Conservation (phyloP, 2,113 vertebrate genomes). For the Antechinus stuartii region DNA sequence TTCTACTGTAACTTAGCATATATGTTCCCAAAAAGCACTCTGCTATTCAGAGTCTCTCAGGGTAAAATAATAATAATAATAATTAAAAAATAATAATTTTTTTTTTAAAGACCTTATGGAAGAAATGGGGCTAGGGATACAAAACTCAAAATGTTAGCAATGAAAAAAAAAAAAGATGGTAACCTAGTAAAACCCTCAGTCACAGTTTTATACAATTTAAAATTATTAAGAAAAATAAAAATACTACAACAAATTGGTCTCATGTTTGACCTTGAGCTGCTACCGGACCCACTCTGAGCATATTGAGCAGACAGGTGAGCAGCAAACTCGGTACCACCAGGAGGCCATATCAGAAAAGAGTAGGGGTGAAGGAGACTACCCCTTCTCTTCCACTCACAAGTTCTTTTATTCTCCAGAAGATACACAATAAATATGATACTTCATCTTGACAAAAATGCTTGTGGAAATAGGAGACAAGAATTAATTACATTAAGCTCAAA, state of each 20-base stretch:
- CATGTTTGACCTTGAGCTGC: background rate
- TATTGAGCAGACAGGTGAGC: background rate
- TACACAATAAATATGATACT: background rate
- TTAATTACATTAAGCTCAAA: background rate
- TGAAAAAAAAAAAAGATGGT: background rate
- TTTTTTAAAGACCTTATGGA: background rate
- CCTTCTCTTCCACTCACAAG: background rate
- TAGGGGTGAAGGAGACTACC: background rate
- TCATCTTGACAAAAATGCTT: background rate
- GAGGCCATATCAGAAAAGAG: background rate
- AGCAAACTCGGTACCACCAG: background rate
- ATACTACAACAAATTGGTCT: background rate
- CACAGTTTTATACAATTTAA: background rate
- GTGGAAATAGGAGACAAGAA: background rate
- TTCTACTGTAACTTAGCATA: background rate
- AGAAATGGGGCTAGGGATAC: background rate
- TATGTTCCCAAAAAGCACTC: background rate
- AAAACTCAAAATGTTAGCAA: background rate
- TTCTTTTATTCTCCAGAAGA: background rate
- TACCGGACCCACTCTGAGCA: background rate
- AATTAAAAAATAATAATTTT: too few relatives aligned
- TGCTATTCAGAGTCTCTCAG: background rate
- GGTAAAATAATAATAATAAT: too few relatives aligned
- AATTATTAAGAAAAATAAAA: background rate
- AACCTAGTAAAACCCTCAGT: background rate